Base-by-base conservation (phyloP, 1,140 invertebrate species). In the Sarcophaga bullata region DNA sequence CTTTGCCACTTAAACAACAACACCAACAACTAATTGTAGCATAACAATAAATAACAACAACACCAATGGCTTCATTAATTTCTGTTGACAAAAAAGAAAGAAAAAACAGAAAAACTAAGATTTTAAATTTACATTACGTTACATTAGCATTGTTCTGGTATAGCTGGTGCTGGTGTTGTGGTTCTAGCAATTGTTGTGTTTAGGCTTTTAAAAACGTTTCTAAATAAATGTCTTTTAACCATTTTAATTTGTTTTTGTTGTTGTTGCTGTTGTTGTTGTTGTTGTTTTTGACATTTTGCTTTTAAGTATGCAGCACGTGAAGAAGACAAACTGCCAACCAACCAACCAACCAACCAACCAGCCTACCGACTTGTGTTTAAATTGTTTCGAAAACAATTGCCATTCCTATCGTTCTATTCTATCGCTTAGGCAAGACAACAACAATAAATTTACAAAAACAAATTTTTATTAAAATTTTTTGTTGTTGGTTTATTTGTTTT, bases 221-320 rank as follows among this genome's bases (percentile, higher is more conserved):
- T 58, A 58, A 58, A 58, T n/a, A 58, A 13, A n/a, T n/a, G 54
- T 58, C 54, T 13, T 58, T n/a, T 58, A n/a, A 58, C 2, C 10
- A 58, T 58, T 15, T 58, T 13, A 37, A 4, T 37, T 37, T 37
- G 25, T 37, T n/a, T n/a, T n/a, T n/a, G n/a, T n/a, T n/a, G 13
- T 9, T 6, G n/a, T 58, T 13, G 6, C 52, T n/a, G 8, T 68
- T 19, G 62, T 25, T 19, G 17, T 6, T 68, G 58, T 62, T 62
- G 25, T 37, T 62, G 58, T 62, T n/a, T n/a, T 62, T n/a, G 13
- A 6, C 50, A 6, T 52, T 52, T 10, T 13, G 1, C 0, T 19
- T 19, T 68, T 68, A 25, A 68, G n/a, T 68, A 68, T 68, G 62
- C 62, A 68, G 62, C 62, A 68, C 62, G 62, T 68, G 62, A 68